Conservation (phyloP, 2,797 vertebrate species). For the Acanthopagrus latus region DNA sequence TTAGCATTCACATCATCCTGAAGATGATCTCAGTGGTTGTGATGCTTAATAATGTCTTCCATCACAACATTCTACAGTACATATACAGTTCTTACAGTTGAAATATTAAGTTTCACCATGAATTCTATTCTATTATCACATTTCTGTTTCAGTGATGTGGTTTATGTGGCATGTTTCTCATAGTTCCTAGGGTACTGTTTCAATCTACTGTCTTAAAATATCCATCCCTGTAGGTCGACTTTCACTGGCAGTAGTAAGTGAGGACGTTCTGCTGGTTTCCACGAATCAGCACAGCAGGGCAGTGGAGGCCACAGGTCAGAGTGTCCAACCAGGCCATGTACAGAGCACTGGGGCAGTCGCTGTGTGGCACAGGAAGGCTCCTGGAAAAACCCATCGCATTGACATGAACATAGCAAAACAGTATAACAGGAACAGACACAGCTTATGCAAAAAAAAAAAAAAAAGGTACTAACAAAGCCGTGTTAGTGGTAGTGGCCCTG, state of each 20-base stretch:
- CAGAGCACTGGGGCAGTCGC: slow-evolving; percentile 79
- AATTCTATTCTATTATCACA: no score
- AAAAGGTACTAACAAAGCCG: background rate
- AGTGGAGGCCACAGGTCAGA: slow-evolving; percentile 79
- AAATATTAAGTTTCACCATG: no score
- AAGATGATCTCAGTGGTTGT: no score
- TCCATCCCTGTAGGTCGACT: background rate
- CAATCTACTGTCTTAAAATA: no score
- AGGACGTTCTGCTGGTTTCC: slow-evolving; percentile 86
- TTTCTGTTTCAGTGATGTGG: background rate
- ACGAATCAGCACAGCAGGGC: slow-evolving; percentile 79
- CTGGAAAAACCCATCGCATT: slow-evolving; percentile 45
- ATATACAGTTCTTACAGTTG: no score
- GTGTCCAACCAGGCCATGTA: slow-evolving; percentile 86
- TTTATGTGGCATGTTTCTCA: background rate
- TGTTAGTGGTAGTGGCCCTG: background rate
- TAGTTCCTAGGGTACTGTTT: background rate
- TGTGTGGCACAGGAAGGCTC: slow-evolving; percentile 81
- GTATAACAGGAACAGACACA: background rate
- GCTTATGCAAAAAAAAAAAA: background rate
- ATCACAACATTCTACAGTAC: no score
- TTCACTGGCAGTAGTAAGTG: slow-evolving; percentile 84
- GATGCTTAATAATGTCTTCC: no score
- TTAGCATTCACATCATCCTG: no score
- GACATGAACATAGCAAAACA: background rate